Conservation (phyloP, 2,888 invertebrate genomes). For the Leptura quadrifasciata region DNA sequence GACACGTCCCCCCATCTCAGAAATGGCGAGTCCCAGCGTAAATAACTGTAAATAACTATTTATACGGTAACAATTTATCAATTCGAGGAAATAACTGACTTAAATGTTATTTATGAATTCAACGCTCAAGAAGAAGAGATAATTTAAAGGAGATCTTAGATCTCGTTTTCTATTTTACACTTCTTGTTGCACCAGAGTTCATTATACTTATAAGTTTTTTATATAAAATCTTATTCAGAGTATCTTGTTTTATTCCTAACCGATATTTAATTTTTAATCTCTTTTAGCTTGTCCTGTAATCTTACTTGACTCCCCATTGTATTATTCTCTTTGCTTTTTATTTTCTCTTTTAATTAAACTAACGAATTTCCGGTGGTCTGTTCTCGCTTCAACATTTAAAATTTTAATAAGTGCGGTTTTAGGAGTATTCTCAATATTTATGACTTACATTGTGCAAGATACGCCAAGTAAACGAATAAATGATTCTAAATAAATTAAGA, state of each 20-base stretch:
- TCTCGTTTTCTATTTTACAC: background rate
- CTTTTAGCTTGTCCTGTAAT: slow-evolving; percentile 20
- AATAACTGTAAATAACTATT: no score
- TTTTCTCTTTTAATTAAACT: slow-evolving; percentile 31
- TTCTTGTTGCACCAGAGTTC: background rate
- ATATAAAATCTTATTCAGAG: background rate
- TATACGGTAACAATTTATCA: no score
- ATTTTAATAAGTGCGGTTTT: background rate
- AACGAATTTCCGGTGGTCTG: slow-evolving; percentile 16
- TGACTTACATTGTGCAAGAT: background rate
- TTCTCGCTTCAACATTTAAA: slow-evolving; percentile 19
- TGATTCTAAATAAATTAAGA: no score
- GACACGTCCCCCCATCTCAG: no score
- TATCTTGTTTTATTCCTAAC: background rate
- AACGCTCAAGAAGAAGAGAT: background rate
- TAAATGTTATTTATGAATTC: background rate
- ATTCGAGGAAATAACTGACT: background rate
- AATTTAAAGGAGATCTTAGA: background rate
- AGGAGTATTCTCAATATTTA: background rate
- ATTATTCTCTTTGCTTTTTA: slow-evolving; percentile 14
- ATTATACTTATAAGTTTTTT: background rate
- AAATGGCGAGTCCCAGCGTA: no score
- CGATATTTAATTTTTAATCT: slow-evolving; percentile 24
- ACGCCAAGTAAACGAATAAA: background rate
- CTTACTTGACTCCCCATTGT: background rate